phyloP scores from a whole-genome alignment of 2,888 invertebrate genomes.

The Pasiphila rectangulata region DNA sequence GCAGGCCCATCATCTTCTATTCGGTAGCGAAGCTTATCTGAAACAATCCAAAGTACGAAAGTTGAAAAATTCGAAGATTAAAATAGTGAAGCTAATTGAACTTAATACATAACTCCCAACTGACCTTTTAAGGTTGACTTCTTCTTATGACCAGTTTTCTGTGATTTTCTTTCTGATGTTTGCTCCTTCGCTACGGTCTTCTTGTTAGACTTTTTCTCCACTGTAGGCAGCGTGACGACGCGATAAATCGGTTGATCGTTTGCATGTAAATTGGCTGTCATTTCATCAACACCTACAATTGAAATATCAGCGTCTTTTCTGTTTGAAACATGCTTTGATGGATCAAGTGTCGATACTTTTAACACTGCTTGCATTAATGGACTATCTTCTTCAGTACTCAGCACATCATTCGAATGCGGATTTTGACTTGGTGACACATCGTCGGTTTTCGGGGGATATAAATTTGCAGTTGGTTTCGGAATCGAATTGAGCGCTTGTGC shows the following conservation, averaged over 20 bases:
- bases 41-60: no score
- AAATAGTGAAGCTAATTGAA: background rate
- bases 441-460: slow-evolving; percentile 38
- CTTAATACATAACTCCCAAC: background rate
- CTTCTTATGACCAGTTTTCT: slow-evolving; percentile 69
- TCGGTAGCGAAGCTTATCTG: slow-evolving; percentile 69
- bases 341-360: slow-evolving; percentile 65
- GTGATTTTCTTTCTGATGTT: slow-evolving; percentile 48
- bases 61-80: no score
- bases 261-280: slow-evolving; percentile 73
- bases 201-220: slow-evolving; percentile 67
- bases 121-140: slow-evolving; percentile 73
- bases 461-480: slow-evolving; percentile 44
- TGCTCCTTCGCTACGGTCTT: slow-evolving; percentile 59
- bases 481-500: slow-evolving; percentile 39
- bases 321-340: slow-evolving; percentile 58
- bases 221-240: slow-evolving; percentile 71
- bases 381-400: slow-evolving; percentile 66
- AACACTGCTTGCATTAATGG: slow-evolving; percentile 69
- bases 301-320: slow-evolving; percentile 71
- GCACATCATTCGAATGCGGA: slow-evolving; percentile 59
- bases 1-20: slow-evolving; percentile 77
- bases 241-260: slow-evolving; percentile 75
- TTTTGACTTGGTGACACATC: slow-evolving; percentile 60
- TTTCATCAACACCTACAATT: slow-evolving; percentile 62